A percentile compares a stretch with the other conserved stretches of the same genome.
phyloP scores from a whole-genome alignment of 2,888 invertebrate species.

The Seira sanloemensis region DNA sequence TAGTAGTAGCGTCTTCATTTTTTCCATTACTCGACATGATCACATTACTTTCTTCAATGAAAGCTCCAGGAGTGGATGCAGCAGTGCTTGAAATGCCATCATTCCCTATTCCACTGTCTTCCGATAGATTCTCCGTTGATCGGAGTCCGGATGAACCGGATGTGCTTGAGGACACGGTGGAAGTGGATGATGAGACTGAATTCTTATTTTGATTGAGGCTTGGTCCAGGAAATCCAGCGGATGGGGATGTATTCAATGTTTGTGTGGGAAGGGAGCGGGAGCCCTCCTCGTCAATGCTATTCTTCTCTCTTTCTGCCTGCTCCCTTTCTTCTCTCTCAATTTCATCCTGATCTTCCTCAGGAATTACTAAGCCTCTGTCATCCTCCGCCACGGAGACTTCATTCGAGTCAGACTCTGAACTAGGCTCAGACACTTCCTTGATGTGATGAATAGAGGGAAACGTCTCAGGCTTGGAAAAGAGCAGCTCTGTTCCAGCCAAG shows the following conservation, averaged over 20 bases:
- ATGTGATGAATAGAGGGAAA: constrained; percentile 73
- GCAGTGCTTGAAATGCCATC: constrained; percentile 65
- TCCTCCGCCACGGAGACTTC: constrained; percentile 50
- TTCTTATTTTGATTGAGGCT: constrained; percentile 64
- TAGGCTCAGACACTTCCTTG: constrained; percentile 70
- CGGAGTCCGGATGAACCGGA: constrained; percentile 66
- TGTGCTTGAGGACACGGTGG: constrained; percentile 51
- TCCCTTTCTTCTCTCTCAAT: constrained; percentile 37
- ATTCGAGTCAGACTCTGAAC: constrained; percentile 57
- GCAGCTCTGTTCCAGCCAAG: constrained; percentile 72
- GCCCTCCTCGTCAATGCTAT: constrained; percentile 35
- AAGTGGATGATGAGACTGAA: constrained; percentile 52
- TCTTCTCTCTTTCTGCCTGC: constrained; percentile 24
- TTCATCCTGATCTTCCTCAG: constrained; percentile 58
- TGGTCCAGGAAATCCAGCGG: constrained; percentile 48
- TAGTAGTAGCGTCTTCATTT: constrained; percentile 33
- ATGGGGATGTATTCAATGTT: constrained; percentile 17
- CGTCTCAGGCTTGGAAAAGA: constrained; percentile 73
- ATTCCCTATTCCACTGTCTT: constrained; percentile 72
- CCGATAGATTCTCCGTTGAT: constrained; percentile 72
- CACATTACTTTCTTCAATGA: constrained; percentile 59
- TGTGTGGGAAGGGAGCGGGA: constrained; percentile 63
- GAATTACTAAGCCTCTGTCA: constrained; percentile 52
- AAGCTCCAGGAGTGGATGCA: constrained; percentile 61
- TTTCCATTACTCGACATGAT: constrained; percentile 44